phyloP scores from a whole-genome alignment of 1,140 invertebrate genomes.

The Hestina assimilis region DNA sequence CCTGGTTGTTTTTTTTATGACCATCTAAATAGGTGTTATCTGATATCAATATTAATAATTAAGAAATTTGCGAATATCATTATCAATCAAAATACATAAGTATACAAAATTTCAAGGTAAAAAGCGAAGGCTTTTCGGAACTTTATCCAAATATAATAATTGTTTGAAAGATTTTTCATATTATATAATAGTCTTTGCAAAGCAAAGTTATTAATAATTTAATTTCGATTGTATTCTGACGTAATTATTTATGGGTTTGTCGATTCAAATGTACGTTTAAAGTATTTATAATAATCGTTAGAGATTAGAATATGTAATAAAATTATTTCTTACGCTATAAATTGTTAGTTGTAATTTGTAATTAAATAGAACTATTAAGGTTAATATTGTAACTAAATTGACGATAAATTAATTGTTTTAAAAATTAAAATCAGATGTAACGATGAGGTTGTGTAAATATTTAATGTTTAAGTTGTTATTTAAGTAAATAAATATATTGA shows the following conservation, averaged over 20 bases:
- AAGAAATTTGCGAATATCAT: too few relatives aligned
- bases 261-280: neutral
- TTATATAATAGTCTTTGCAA: neutral
- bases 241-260: neutral
- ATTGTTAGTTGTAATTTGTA: conserved; percentile 1
- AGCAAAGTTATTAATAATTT: neutral
- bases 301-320: conserved; percentile 5
- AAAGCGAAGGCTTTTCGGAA: too few relatives aligned
- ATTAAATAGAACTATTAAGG: conserved; percentile 5
- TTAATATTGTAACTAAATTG: conserved; percentile 7
- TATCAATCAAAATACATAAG: too few relatives aligned
- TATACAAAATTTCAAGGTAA: too few relatives aligned
- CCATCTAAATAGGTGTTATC: too few relatives aligned
- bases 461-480: conserved; percentile 27
- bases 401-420: conserved; percentile 4
- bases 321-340: conserved; percentile 2
- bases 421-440: conserved; percentile 2
- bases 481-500: conserved; percentile 32
- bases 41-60: too few relatives aligned
- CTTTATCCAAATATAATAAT: too few relatives aligned
- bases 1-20: too few relatives aligned
- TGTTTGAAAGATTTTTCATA: neutral
- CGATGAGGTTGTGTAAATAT: conserved; percentile 25
- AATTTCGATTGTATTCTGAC: neutral
- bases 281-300: conserved; percentile 6